Evolutionary conservation across 2,888 invertebrate genomes (phyloP).

Genomic region (Monoplex corrugatus): DNA sequence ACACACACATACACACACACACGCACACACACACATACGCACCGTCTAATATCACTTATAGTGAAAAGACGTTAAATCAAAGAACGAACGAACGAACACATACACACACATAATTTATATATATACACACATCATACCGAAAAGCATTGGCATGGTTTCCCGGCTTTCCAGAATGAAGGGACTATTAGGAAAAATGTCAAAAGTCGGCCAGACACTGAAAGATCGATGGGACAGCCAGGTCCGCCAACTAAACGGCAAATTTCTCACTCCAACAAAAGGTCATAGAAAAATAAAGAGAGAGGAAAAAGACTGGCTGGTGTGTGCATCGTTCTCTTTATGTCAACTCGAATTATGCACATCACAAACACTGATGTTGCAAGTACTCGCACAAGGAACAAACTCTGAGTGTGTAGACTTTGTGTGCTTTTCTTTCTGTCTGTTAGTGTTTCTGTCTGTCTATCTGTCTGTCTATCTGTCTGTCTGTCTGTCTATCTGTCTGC

Average conservation of each 20-base stretch:
- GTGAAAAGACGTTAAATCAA: no score
- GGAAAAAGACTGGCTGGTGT: no score
- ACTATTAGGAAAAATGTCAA: constrained; percentile 1
- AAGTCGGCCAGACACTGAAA: neutral
- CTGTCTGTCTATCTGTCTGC: neutral
- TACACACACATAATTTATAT: neutral
- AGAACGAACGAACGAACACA: neutral
- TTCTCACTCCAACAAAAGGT: neutral
- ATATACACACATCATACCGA: neutral
- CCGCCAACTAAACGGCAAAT: neutral
- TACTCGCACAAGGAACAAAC: no score
- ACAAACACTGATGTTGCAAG: no score
- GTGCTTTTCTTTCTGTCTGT: neutral
- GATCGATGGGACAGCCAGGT: no score
- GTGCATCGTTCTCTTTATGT: no score
- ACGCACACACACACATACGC: neutral
- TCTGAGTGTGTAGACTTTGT: no score
- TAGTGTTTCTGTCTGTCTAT: neutral
- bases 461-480: neutral
- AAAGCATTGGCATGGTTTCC: neutral
- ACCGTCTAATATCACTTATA: no score
- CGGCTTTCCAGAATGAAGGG: neutral
- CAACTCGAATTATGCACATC: no score
- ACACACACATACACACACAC: no score
- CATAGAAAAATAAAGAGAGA: neutral